A percentile compares a stretch with the other conserved stretches of the same genome.
Evolutionary conservation across 2,888 invertebrate genomes (phyloP).

Genomic region (Microplitis deprimator): DNA sequence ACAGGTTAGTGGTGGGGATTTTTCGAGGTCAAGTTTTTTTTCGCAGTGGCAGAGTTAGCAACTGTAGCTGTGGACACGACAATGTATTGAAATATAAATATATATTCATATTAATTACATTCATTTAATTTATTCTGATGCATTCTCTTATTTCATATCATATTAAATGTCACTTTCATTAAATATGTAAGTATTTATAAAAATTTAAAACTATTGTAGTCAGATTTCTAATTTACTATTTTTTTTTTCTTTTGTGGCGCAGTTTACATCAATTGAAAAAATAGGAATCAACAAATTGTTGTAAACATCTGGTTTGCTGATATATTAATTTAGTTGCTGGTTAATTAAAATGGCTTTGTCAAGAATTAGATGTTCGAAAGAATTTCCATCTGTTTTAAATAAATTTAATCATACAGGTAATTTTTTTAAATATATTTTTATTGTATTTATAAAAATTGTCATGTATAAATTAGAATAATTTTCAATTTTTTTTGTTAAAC

Average conservation of each 20-base stretch:
- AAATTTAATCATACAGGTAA: constrained; percentile 54
- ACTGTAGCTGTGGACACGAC: not conserved
- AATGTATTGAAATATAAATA: not conserved
- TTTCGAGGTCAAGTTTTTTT: not conserved
- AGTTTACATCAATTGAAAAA: not conserved
- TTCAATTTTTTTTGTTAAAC: too few species aligned
- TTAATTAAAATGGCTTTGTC: constrained; percentile 53
- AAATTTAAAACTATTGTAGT: not conserved
- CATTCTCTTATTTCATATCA: not conserved
- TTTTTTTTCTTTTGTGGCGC: not conserved
- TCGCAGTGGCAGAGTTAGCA: not conserved
- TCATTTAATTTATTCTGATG: not conserved
- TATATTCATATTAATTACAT: not conserved
- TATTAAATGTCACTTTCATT: not conserved
- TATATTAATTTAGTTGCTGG: not conserved
- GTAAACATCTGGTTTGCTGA: not conserved
- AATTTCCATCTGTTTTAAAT: constrained; percentile 49
- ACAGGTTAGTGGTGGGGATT: not conserved
- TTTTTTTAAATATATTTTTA: constrained; percentile 2
- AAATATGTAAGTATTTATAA: not conserved
- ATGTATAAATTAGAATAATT: too few species aligned
- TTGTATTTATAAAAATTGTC: too few species aligned
- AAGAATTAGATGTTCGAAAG: constrained; percentile 48
- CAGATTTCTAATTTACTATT: not conserved
- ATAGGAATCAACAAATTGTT: not conserved